Evolutionary conservation across 2,888 invertebrate species (phyloP).

Genomic region (Caenorhabditis sp.): DNA sequence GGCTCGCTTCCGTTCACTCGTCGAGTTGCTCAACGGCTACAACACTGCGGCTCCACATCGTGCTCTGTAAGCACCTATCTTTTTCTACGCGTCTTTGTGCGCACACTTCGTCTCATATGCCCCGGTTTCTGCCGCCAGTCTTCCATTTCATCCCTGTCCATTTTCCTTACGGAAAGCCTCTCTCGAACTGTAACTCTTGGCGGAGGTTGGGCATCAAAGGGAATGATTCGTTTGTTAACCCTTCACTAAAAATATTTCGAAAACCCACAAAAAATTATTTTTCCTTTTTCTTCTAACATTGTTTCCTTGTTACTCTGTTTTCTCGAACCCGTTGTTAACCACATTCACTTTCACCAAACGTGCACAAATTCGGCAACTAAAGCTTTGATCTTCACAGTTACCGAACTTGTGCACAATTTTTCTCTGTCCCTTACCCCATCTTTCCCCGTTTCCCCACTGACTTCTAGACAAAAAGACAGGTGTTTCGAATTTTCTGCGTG

Average conservation of each 20-base stretch:
- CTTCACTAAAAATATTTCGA: constrained; percentile 18
- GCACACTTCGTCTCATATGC: constrained; percentile 55
- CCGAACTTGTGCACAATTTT: constrained; percentile 2
- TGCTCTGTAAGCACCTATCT: constrained; percentile 40
- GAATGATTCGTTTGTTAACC: constrained; percentile 35
- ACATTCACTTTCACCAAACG: constrained; percentile 25
- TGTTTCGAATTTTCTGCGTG: constrained; percentile 27
- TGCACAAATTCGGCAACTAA: neutral
- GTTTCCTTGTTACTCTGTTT: constrained; percentile 41
- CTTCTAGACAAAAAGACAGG: constrained; percentile 47
- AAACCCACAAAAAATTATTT: constrained; percentile 11
- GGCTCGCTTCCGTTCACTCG: constrained; percentile 57
- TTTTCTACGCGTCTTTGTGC: neutral
- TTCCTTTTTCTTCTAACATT: neutral
- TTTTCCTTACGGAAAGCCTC: constrained; percentile 4
- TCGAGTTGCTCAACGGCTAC: constrained; percentile 59
- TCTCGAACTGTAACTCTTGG: constrained; percentile 30
- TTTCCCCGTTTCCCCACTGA: constrained; percentile 22
- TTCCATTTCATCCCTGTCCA: constrained; percentile 20
- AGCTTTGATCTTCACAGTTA: neutral
- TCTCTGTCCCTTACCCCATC: neutral
- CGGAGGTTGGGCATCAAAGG: constrained; percentile 14
- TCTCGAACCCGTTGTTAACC: constrained; percentile 37
- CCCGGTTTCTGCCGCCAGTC: constrained; percentile 61
- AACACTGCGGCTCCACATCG: constrained; percentile 64